Base-by-base conservation (phyloP, 2,888 invertebrate genomes). In the Heliconius charithonia region DNA sequence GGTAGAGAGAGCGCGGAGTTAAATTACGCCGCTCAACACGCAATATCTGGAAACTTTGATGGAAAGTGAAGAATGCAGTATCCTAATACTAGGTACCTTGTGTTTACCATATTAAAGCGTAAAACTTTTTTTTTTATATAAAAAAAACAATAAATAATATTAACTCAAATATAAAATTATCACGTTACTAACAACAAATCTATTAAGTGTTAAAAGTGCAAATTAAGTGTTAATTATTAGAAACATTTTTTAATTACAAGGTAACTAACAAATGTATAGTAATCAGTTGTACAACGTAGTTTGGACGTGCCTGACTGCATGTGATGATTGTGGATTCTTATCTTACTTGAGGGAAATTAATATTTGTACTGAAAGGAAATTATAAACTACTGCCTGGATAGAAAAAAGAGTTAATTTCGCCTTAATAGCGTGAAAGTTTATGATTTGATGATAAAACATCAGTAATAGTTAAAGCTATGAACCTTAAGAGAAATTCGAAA, bases 241-340 rank as follows among this genome's bases (percentile, higher is more conserved):
- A n/a, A 67, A 67, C 37, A 67, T 37, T 25, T 25, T 41, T 25
- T 69, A 69, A 69, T 69, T 69, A 69, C 69, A 25, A 41, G 25
- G 69, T 9, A 72, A 72, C 29, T 27, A 29, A 56, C 29, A n/a
- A 56, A 32, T 56, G 59, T 59, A 2, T 37, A 56, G 32, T 56
- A 51, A 71, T 22, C 45, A 37, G 27, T 12, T 71, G 27, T 27
- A 9, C 10, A 9, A 19, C 45, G 16, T 16, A 25, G n/a, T 41
- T 71, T 10, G 13, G 41, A 69, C 37, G n/a, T 13, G 25, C 7
- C 25, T 69, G n/a, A 59, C 59, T 59, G 59, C 3, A 9, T 1
- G 59, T 10, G 59, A n/a, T 59, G 59, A n/a, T n/a, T 59, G n/a
- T 59, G 10, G n/a, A 59, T 12, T n/a, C n/a, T 10, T 59, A 59